phyloP scores from a whole-genome alignment of 1,140 invertebrate species.

The Globodera rostochiensis region DNA sequence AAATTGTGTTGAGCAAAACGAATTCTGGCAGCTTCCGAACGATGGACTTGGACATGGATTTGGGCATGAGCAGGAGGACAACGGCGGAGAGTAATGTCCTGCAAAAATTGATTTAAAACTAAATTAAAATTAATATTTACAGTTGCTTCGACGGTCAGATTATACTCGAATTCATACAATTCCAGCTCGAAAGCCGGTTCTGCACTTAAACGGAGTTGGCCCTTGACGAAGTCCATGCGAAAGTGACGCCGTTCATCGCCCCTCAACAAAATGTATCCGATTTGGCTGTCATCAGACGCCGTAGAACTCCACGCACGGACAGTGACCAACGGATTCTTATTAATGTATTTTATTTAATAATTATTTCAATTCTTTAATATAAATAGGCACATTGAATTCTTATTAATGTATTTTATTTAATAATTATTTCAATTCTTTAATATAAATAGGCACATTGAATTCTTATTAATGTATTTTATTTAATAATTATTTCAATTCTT shows the following conservation, averaged over 20 bases:
- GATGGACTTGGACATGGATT: constrained; percentile 69
- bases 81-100: constrained; percentile 73
- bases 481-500: no score
- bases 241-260: constrained; percentile 48
- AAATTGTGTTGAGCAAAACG: neutral
- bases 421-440: no score
- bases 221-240: constrained; percentile 54
- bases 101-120: no score
- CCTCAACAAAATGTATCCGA: constrained; percentile 42
- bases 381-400: no score
- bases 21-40: neutral
- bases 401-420: no score
- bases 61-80: neutral
- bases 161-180: constrained; percentile 75
- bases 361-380: no score
- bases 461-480: no score
- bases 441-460: neutral
- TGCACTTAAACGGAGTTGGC: constrained; percentile 5
- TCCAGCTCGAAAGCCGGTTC: neutral
- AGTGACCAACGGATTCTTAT: constrained; percentile 24
- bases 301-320: constrained; percentile 47
- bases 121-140: no score
- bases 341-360: no score
- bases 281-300: constrained; percentile 35
- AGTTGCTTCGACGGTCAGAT: constrained; percentile 78